phyloP scores from a whole-genome alignment of 2,888 invertebrate genomes.

The Cephus sareptanus region DNA sequence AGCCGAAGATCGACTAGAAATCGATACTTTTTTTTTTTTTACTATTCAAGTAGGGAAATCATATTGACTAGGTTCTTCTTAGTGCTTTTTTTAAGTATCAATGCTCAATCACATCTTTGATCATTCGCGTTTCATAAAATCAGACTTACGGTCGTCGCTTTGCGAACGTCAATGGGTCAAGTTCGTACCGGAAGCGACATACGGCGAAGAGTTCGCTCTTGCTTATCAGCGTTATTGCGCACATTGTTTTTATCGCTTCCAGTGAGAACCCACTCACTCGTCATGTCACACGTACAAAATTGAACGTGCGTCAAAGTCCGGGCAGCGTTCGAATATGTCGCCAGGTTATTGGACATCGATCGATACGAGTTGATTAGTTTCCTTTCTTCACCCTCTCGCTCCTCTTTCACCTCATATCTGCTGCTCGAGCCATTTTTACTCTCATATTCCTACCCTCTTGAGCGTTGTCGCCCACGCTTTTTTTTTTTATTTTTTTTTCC shows the following conservation, averaged over 20 bases:
- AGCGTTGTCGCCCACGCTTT: background rate
- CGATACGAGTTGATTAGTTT: constrained; percentile 1
- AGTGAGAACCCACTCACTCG: background rate
- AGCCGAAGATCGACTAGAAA: background rate
- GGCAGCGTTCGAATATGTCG: background rate
- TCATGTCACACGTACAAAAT: background rate
- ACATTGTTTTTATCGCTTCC: background rate
- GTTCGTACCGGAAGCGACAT: background rate
- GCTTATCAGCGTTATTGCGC: constrained; percentile 1
- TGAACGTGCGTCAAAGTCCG: background rate
- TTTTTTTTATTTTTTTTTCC: background rate
- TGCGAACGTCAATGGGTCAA: background rate
- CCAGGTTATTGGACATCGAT: background rate
- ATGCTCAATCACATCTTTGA: background rate
- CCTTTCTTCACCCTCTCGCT: background rate
- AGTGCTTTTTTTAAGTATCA: background rate
- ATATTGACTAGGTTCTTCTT: background rate
- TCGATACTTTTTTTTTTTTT: background rate
- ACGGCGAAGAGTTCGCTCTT: background rate
- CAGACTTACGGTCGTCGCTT: background rate
- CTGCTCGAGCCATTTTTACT: background rate
- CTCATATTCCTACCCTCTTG: background rate
- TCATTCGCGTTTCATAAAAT: background rate
- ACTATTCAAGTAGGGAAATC: background rate
- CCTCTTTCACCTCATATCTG: background rate